Evolutionary conservation across 2,797 vertebrate genomes (phyloP).

Genomic region (Enteromius treurensis): DNA sequence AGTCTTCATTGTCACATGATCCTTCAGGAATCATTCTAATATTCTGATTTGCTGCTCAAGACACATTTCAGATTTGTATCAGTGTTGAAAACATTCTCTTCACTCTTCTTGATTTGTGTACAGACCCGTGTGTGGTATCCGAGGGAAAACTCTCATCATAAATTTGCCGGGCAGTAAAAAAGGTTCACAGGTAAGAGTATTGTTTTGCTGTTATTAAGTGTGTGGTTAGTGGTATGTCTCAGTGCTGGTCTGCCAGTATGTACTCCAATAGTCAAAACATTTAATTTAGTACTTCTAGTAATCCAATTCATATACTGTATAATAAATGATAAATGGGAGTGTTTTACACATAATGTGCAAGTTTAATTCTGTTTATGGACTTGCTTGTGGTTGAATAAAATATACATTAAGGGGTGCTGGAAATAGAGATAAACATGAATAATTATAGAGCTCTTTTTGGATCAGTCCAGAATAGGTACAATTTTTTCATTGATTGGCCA

Average conservation of each 20-base stretch:
- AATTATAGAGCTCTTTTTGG: constrained; percentile 67
- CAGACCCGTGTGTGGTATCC: constrained; percentile 97
- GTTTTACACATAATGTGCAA: not conserved
- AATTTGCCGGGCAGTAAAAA: constrained; percentile 99
- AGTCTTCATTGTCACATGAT: not conserved
- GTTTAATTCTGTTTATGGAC: constrained; percentile 11
- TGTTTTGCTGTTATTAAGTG: not conserved
- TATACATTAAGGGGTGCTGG: constrained; percentile 64
- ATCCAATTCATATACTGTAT: not conserved
- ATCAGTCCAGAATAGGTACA: constrained; percentile 59
- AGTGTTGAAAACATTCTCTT: not conserved
- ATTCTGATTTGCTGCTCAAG: not conserved
- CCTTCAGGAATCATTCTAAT: not conserved
- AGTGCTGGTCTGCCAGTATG: not conserved
- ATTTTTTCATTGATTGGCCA: not conserved
- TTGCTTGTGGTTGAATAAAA: constrained; percentile 67
- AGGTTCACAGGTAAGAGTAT: constrained; percentile 92
- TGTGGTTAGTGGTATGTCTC: not conserved
- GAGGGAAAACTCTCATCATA: constrained; percentile 98
- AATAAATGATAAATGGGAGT: constrained; percentile 10
- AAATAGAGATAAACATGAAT: constrained; percentile 76
- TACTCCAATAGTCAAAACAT: not conserved
- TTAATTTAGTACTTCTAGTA: not conserved
- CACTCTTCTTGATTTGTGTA: constrained; percentile 54
- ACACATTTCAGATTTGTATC: not conserved